Evolutionary conservation across 1,140 invertebrate species (phyloP), one percentile per base, ranked within the genome.

Genomic region (Diplogasteroides magnus): DNA sequence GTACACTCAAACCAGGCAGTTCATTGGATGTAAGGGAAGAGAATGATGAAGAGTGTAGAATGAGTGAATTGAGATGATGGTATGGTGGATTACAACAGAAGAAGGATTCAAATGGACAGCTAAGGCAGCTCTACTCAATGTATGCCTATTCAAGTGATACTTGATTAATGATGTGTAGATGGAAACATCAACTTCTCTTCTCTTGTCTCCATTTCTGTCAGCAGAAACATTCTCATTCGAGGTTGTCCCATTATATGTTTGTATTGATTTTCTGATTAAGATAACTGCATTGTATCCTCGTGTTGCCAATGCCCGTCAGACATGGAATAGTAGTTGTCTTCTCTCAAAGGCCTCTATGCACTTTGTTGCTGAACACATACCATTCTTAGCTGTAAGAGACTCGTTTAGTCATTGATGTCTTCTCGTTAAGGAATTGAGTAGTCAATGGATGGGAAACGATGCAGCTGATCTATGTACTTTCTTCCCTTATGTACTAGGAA

Each of bases 401-500:
- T 19, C 37, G 6, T 68, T 32, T 26, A 31, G 6, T 6, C 14
- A 11, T 67, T 64, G 19, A 11, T 67, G 6, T 67, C 14, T 68
- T 3, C 19, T 59, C 58, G 59, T 28, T 31, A 29, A 81, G 77
- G 89, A 96, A 86, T 86, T 98, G 77, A 90, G 97, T 19, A 92
- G 94, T 79, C 95, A 99, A 82, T 99, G 96, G 96, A 88, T 91
- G 0, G 91, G 88, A 66, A 93, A 94, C 85, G 69, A 78, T 0
- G 86, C 89, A 2, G 91, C 94, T 0, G 96, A 98, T 85, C 88
- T 98, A 61, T 86, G 94, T 60, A 89, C 91, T 80, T 98, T 98
- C 86, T 90, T 97, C 28, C 96, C 96, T 15, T 99, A 97, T 83
- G 97, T 93, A 0, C 97, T 93, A 89, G 91, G 92, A 82, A 90